A percentile compares a stretch with the other conserved stretches of the same genome.
These are phyloP conservation scores for Euwallacea similis DNA, from an alignment of 1,140 invertebrate genomes.

Conservation along the genomic window DNA sequence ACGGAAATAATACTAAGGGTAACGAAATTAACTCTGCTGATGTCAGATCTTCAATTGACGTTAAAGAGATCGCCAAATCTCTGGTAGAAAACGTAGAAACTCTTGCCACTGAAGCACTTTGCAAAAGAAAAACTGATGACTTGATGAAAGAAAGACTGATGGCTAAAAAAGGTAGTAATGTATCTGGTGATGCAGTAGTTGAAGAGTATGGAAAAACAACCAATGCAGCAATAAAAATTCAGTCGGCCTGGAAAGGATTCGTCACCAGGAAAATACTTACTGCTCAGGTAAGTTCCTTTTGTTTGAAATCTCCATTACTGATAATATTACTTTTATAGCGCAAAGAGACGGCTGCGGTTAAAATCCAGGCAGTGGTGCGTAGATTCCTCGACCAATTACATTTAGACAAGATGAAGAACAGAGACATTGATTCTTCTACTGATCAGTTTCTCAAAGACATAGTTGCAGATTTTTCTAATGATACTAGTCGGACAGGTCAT, in stretches of 20 bases:
- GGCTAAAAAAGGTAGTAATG: too few species aligned
- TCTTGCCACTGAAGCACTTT: too few species aligned
- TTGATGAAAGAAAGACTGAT: too few species aligned
- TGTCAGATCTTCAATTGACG: neutral
- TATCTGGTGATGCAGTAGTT: neutral
- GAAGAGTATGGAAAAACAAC: slow-evolving; percentile 5
- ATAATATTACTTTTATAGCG: neutral
- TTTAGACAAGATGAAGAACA: slow-evolving; percentile 15
- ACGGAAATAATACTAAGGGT: neutral
- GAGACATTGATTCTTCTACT: slow-evolving; percentile 11
- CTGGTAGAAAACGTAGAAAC: too few species aligned
- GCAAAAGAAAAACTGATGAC: too few species aligned
- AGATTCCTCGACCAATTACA: slow-evolving; percentile 68
- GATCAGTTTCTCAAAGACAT: too few species aligned
- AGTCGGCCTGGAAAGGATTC: slow-evolving; percentile 40
- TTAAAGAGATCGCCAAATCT: too few species aligned
- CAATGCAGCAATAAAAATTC: slow-evolving; percentile 38
- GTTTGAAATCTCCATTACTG: neutral
- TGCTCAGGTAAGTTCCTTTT: slow-evolving; percentile 10
- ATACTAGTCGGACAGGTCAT: too few species aligned
- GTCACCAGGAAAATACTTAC: slow-evolving; percentile 14
- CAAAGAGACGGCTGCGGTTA: slow-evolving; percentile 42
- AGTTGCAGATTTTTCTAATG: too few species aligned
- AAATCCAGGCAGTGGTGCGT: slow-evolving; percentile 71
- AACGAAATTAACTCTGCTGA: neutral